Percentiles rank a stretch among this genome's conserved stretches.
phyloP scores from a whole-genome alignment of 2,113 vertebrate genomes.

The Spizaetus ornatus region DNA sequence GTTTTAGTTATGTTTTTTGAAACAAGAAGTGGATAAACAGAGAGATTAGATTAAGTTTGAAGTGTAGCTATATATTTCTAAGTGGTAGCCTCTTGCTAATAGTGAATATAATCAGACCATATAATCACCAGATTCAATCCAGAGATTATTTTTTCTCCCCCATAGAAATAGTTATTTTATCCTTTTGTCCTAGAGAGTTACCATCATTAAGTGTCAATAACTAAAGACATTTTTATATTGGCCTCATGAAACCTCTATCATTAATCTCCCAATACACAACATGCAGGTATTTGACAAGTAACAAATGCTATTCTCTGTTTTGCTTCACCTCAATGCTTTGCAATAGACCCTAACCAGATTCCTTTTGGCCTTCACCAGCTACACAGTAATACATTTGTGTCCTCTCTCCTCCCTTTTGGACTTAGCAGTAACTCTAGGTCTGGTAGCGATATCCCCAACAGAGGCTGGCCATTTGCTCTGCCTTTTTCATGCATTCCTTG shows the following conservation, averaged over 20 bases:
- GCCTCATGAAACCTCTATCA: neutral
- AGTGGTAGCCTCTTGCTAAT: neutral
- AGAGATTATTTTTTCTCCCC: neutral
- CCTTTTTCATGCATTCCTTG: neutral
- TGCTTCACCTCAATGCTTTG: neutral
- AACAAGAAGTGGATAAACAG: neutral
- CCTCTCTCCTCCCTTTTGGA: neutral
- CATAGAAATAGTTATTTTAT: neutral
- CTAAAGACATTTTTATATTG: neutral
- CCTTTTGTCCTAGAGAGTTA: neutral
- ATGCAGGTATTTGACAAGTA: neutral
- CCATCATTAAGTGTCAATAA: neutral
- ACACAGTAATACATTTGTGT: neutral
- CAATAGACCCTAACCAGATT: neutral
- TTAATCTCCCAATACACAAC: neutral
- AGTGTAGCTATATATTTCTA: neutral
- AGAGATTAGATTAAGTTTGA: neutral
- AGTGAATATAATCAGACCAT: neutral
- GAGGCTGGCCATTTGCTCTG: neutral
- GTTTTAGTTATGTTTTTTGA: neutral
- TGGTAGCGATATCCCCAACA: neutral
- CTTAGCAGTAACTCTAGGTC: neutral
- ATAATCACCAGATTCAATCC: neutral
- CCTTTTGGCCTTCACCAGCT: neutral
- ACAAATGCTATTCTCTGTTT: neutral